Base-by-base conservation (phyloP, 1,140 invertebrate species). In the Drosophila pruinosa region DNA sequence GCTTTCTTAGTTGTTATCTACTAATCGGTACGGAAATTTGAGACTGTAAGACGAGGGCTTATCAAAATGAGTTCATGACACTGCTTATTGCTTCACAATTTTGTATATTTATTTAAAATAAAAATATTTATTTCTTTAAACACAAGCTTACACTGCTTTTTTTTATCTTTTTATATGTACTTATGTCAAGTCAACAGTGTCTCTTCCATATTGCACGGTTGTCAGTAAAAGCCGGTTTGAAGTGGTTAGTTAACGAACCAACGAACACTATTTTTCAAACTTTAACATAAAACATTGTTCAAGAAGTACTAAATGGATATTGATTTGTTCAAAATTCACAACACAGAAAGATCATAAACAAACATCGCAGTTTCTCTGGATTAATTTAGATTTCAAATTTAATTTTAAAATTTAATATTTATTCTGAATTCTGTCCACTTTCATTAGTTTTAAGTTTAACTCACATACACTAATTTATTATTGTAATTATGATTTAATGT, bases 141-240 rank as follows among this genome's bases (percentile, higher is more conserved):
- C 39, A 43, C 2, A 2, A 19, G 2, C n/a, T n/a, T n/a, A n/a
- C 0, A 14, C 7, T 28, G 12, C 8, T 0, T 36, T 3, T 15
- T 34, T 50, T 22, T 34, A 6, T n/a, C 31, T 34, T 34, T 12
- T 34, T 34, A 12, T 34, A 34, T 45, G 15, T 56, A 56, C 41
- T 48, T 43, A 1, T 36, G 34, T n/a, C 57, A 1, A 64, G 10
- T 28, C 17, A 26, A 45, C 17, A 14, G 10, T n/a, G 12, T 22
- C 22, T 14, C 4, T 41, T 52, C 17, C 8, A 14, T 28, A 36
- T 31, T 22, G 22, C n/a, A 17, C 12, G 38, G 24, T 39, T 17
- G 65, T n/a, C 45, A 53, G 72, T 58, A 71, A 38, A 4, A 79
- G 72, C 76, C 67, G 62, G 72, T 80, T 80, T 52, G 0, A 68